Base-by-base conservation (phyloP, 2,888 invertebrate genomes). In the Acanthopleura granulata region DNA sequence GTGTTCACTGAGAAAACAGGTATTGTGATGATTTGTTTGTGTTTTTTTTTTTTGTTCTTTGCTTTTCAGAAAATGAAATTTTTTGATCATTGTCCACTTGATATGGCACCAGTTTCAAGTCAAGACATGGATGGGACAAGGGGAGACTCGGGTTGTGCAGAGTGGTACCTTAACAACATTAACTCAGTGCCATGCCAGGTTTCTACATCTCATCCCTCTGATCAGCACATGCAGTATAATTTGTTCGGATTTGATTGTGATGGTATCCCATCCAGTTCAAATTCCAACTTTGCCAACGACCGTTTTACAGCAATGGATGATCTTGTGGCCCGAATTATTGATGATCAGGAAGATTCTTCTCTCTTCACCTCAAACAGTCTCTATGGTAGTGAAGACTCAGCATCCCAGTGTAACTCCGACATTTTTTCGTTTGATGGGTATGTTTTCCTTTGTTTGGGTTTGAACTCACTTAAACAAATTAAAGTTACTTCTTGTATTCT, bases 321-420 rank as follows among this genome's bases (percentile, higher is more conserved):
- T 75, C 81, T 88, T 61, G 88, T 89, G 49, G 86, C 85, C 72
- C 86, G 87, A 74, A 87, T 89, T 73, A 85, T 88, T 61, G 82
- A 83, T 70, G 87, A 66, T 27, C 27, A 25, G 18, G 66, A 88
- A 72, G 87, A 88, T 61, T 77, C 80, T 14, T 83, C 84, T 25
- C 73, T 85, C 40, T 83, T 82, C 73, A 81, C 82, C 66, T 72
- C 81, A n/a, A 76, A 76, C 62, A 71, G 76, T 72, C 69, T 76
- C 25, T 72, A 73, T 29, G 75, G 76, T 29, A 50, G 61, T 66
- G 76, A 78, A 30, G 79, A 77, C 22, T 71, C 74, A 16, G 74
- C 74, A 15, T 79, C 81, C 29, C 78, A 79, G n/a, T 57, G 77
- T 22, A 77, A 77, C 12, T 79, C 79, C 4, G 79, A 79, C 73